These are phyloP conservation scores for Esox masquinongy DNA, from an alignment of 2,797 vertebrate genomes.

Conservation along the genomic window DNA sequence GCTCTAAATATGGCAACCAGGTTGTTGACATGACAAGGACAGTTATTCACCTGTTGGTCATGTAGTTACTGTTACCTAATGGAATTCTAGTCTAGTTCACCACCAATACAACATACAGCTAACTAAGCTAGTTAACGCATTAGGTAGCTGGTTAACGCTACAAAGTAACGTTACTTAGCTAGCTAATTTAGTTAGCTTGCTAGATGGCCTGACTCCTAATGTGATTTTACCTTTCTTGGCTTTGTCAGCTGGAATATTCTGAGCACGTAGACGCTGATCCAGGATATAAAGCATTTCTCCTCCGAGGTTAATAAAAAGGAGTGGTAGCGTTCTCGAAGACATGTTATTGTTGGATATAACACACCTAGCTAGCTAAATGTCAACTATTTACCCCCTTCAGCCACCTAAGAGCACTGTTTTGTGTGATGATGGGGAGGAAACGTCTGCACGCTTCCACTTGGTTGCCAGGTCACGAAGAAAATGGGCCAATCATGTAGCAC, in stretches of 20 bases:
- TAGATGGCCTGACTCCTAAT: constrained; percentile 26
- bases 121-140: not conserved
- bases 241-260: constrained; percentile 94
- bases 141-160: no score
- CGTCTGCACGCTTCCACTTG: constrained; percentile 48
- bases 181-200: constrained; percentile 20
- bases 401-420: not conserved
- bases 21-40: constrained; percentile 6
- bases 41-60: not conserved
- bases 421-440: constrained; percentile 19
- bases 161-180: constrained; percentile 24
- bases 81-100: not conserved
- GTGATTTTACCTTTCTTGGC: constrained; percentile 89
- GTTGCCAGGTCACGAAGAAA: constrained; percentile 80
- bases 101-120: not conserved
- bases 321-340: constrained; percentile 87
- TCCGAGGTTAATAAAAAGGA: constrained; percentile 96
- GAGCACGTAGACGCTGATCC: constrained; percentile 93
- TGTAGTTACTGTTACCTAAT: not conserved
- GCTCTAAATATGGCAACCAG: constrained; percentile 4
- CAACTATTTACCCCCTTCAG: not conserved
- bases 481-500: constrained; percentile 64
- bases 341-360: constrained; percentile 56
- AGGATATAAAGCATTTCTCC: constrained; percentile 99
- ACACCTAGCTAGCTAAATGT: not conserved